These are phyloP conservation scores for Conopomorpha cramerella DNA, from an alignment of 1,140 invertebrate species.

Conservation along the genomic window DNA sequence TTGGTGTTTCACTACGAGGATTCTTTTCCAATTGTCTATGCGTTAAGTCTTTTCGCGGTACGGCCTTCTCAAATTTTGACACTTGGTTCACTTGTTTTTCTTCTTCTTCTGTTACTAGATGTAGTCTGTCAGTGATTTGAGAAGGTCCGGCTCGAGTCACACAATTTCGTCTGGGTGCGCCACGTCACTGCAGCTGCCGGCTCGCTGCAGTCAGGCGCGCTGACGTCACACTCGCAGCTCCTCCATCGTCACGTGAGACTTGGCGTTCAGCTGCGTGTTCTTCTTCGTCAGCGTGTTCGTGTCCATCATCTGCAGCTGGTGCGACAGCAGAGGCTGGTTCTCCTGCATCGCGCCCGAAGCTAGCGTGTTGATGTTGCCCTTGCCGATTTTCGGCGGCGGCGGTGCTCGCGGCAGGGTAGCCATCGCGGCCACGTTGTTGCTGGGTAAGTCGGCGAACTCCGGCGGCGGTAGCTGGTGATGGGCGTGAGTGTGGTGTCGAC, in stretches of 20 bases:
- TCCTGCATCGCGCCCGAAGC: conserved; percentile 66
- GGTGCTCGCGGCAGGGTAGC: conserved; percentile 69
- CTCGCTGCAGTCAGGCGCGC: conserved; percentile 58
- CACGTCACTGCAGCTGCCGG: conserved; percentile 57
- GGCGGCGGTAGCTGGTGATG: conserved; percentile 79
- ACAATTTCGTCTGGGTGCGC: conserved; percentile 57
- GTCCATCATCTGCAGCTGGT: conserved; percentile 70
- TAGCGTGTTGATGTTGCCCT: conserved; percentile 63
- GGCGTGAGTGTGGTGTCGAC: conserved; percentile 70
- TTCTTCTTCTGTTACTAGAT: conserved; percentile 15
- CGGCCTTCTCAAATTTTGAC: neutral
- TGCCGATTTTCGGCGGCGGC: conserved; percentile 73
- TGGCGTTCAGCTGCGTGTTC: conserved; percentile 65
- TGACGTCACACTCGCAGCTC: conserved; percentile 80
- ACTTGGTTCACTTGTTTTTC: neutral
- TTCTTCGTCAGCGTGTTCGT: conserved; percentile 70
- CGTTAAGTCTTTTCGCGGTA: neutral
- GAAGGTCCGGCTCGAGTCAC: conserved; percentile 58
- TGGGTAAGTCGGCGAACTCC: conserved; percentile 75
- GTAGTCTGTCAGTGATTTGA: conserved; percentile 40
- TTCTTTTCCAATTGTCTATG: no score
- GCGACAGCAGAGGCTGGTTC: conserved; percentile 65
- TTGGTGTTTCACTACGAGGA: no score
- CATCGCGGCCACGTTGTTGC: conserved; percentile 65
- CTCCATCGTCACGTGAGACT: conserved; percentile 72